phyloP scores from a whole-genome alignment of 1,140 invertebrate species.

The Rhyzopertha dominica region DNA sequence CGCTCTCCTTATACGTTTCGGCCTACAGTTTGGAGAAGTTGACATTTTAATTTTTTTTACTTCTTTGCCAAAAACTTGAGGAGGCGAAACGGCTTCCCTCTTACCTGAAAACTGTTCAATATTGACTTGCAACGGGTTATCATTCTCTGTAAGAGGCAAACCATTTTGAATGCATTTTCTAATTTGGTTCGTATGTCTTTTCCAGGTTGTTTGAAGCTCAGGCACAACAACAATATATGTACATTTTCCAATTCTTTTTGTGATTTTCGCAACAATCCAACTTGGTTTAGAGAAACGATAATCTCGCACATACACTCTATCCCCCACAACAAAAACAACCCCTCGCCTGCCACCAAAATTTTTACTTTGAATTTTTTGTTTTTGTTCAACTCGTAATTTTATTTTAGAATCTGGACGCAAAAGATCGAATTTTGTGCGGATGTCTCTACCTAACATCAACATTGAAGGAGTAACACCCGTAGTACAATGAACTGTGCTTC shows the following conservation, averaged over 20 bases:
- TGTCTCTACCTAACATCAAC: conserved; percentile 23
- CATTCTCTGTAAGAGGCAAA: no score
- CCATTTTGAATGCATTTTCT: no score
- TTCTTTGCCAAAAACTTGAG: no score
- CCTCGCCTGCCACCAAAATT: conserved; percentile 1
- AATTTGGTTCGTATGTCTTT: conserved; percentile 14
- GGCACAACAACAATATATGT: conserved; percentile 11
- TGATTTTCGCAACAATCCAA: conserved; percentile 9
- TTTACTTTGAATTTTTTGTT: conserved; percentile 5
- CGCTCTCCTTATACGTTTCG: no score
- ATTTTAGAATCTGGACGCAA: conserved; percentile 1
- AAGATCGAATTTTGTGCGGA: conserved; percentile 23
- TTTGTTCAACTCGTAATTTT: background rate
- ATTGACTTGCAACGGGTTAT: no score
- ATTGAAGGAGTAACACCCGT: conserved; percentile 21
- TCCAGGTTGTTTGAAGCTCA: conserved; percentile 11
- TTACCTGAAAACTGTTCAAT: no score
- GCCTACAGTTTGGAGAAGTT: no score
- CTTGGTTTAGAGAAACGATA: conserved; percentile 6
- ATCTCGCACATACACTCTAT: conserved; percentile 10
- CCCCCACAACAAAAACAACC: conserved; percentile 1
- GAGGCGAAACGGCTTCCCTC: no score
- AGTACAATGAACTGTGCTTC: conserved; percentile 24
- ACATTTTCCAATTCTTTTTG: conserved; percentile 13
- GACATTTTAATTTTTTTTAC: no score